These are phyloP conservation scores for Agrochola circellaris DNA, from an alignment of 2,888 invertebrate species.

Conservation along the genomic window DNA sequence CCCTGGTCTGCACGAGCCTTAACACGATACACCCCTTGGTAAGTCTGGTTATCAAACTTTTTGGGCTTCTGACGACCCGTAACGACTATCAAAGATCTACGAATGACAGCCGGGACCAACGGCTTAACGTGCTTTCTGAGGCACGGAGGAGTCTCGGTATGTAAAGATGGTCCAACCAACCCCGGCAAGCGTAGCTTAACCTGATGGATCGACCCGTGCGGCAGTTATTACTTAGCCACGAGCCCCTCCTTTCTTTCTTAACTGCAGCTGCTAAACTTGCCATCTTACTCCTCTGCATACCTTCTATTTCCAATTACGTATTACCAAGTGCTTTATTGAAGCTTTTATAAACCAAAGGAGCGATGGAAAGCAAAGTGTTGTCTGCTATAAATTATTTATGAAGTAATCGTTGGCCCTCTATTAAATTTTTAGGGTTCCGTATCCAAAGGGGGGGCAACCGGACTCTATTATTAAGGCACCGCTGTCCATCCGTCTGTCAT, in stretches of 20 bases:
- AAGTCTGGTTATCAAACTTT: not conserved
- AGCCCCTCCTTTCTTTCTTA: not conserved
- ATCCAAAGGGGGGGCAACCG: no score
- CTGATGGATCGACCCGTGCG: not conserved
- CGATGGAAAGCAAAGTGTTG: not conserved
- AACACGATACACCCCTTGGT: not conserved
- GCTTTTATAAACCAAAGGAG: not conserved
- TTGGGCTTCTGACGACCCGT: not conserved
- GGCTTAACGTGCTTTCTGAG: not conserved
- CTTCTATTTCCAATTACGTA: not conserved
- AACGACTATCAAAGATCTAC: not conserved
- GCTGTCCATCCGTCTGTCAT: not conserved
- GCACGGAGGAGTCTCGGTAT: no score
- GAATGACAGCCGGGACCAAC: not conserved
- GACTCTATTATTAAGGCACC: not conserved
- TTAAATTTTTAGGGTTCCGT: not conserved
- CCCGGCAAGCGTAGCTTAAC: not conserved
- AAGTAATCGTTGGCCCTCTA: not conserved
- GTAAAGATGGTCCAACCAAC: no score
- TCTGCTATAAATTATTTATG: constrained; percentile 1
- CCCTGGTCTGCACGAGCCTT: no score
- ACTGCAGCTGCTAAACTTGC: not conserved
- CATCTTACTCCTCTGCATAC: not conserved
- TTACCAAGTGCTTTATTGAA: not conserved
- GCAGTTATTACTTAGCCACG: not conserved